Evolutionary conservation across 2,113 vertebrate species (phyloP).

Genomic region (Scortum barcoo): DNA sequence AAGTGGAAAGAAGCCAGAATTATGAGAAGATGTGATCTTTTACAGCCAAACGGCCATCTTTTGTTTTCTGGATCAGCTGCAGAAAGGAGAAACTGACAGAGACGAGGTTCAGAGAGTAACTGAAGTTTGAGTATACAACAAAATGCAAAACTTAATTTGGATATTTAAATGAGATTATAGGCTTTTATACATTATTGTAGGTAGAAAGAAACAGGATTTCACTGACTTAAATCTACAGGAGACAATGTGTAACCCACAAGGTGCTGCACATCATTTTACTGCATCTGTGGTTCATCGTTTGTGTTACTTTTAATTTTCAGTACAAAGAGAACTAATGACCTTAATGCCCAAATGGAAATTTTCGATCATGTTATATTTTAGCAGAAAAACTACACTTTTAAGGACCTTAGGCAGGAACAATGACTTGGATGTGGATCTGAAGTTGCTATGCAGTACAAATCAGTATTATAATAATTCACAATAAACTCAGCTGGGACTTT

Average conservation of each 20-base stretch:
- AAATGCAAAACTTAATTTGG: neutral
- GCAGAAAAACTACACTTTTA: neutral
- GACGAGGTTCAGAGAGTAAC: neutral
- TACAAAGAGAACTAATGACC: neutral
- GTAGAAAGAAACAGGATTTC: neutral
- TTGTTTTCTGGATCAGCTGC: neutral
- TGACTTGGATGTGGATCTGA: constrained; percentile 6
- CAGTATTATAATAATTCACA: constrained; percentile 27
- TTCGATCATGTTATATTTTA: neutral
- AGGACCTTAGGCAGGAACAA: neutral
- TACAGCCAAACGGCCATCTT: neutral
- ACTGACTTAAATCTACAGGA: neutral
- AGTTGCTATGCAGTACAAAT: constrained; percentile 2
- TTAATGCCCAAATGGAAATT: neutral
- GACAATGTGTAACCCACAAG: neutral
- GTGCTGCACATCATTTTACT: neutral
- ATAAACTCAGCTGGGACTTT: constrained; percentile 4
- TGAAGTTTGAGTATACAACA: neutral
- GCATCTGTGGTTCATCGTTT: neutral
- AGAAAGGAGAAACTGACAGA: neutral
- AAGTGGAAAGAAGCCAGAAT: constrained; percentile 22
- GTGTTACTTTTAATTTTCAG: neutral
- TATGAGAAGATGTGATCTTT: constrained; percentile 8
- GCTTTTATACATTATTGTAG: neutral
- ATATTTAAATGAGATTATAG: neutral